phyloP scores from a whole-genome alignment of 2,797 vertebrate genomes.

The Brachyalestes nurse region DNA sequence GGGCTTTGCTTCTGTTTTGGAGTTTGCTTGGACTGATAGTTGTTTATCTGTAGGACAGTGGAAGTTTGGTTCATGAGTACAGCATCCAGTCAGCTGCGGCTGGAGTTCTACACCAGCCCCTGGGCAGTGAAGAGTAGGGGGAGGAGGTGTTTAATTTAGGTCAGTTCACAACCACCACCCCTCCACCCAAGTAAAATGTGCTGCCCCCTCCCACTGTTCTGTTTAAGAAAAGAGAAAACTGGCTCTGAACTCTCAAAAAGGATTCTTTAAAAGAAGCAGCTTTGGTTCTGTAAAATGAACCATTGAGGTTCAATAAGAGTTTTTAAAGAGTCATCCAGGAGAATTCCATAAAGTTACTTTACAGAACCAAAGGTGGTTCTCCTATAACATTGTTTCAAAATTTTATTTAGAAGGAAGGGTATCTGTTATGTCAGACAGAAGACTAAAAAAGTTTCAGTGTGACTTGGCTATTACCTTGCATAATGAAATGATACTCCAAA shows the following conservation, averaged over 20 bases:
- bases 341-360: no score
- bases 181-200: slow-evolving; percentile 16
- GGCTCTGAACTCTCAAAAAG: slow-evolving; percentile 19
- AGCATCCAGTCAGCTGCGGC: slow-evolving; percentile 60
- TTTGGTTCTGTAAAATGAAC: not conserved
- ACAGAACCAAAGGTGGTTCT: no score
- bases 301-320: not conserved
- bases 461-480: not conserved
- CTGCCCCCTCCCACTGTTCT: slow-evolving; percentile 14
- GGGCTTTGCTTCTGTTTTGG: slow-evolving; percentile 19
- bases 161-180: slow-evolving; percentile 56
- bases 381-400: no score
- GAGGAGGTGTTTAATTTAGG: slow-evolving; percentile 62
- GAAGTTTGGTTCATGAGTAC: slow-evolving; percentile 60
- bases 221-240: slow-evolving; percentile 20
- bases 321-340: not conserved
- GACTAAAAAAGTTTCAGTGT: not conserved
- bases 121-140: slow-evolving; percentile 16
- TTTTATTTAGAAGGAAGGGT: no score
- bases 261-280: not conserved
- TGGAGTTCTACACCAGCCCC: slow-evolving; percentile 11
- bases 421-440: no score
- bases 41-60: slow-evolving; percentile 49
- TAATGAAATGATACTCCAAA: not conserved
- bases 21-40: slow-evolving; percentile 20